Evolutionary conservation across 1,140 invertebrate species (phyloP), one percentile per base, ranked within the genome.

Genomic region (Dendroctonus valens): DNA sequence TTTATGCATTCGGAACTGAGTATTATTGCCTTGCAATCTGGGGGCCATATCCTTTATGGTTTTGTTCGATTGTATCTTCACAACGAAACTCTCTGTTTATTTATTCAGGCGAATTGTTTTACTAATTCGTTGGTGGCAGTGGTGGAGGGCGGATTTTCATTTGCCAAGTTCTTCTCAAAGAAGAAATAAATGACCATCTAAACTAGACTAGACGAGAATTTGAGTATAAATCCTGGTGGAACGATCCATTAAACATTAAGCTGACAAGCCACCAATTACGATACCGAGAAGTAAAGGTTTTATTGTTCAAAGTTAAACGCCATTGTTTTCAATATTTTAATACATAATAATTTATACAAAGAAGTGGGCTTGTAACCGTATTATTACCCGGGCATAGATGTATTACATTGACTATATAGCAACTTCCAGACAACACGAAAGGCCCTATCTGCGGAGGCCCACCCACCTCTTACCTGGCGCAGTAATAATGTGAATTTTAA

Each of bases 291-390:
- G 41, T 41, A 61, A 49, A 37, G 48, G 11, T 52, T 51, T 61
- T 61, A 61, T 61, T 61, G 59, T 61, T 61, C n/a, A 7, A 48
- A 51, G 15, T 6, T 61, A 48, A 61, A 61, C 12, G 38, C 59
- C 42, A 61, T 61, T 61, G 59, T 61, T 61, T 50, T 60, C 58
- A 50, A 60, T 60, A 60, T 48, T 60, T 61, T 61, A 61, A 61
- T 52, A 50, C 48, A 26, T 37, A 51, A 61, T 61, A 61, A 61
- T 61, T 61, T 61, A 61, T 52, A 52, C 39, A 52, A 51, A 61
- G 59, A 61, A 61, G 59, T 61, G 59, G 59, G 59, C 42, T 61
- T 48, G 59, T 51, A 41, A 48, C 59, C 14, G 41, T 41, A 39
- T 51, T 61, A 52, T 61, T 61, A 52, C 48, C 49, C 48, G 8